A percentile compares a stretch with the other conserved stretches of the same genome.
These are phyloP conservation scores for Nannospalax galili DNA, from an alignment of 2,113 vertebrate species.

Conservation along the genomic window DNA sequence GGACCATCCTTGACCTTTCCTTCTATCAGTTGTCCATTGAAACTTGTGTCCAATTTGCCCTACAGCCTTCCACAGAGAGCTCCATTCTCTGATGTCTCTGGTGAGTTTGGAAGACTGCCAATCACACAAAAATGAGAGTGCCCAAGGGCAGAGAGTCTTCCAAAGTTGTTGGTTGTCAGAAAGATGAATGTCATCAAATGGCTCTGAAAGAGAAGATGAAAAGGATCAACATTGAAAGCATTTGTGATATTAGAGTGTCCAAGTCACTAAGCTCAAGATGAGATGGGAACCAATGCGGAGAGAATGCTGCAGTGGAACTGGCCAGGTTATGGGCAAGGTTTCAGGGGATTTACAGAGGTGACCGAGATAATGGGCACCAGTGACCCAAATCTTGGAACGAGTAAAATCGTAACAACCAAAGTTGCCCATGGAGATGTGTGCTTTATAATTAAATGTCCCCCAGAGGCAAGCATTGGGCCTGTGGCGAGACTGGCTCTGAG, in stretches of 20 bases:
- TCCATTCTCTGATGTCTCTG: neutral
- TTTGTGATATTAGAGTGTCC: slow-evolving; percentile 1
- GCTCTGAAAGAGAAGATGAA: slow-evolving; percentile 58
- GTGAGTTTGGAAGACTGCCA: slow-evolving; percentile 44
- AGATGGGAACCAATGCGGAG: neutral
- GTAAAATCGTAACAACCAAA: neutral
- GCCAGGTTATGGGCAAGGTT: neutral
- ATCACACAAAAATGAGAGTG: slow-evolving; percentile 38
- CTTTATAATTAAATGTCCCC: neutral
- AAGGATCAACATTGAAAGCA: slow-evolving; percentile 2
- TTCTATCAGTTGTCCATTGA: slow-evolving; percentile 15
- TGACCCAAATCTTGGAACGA: neutral
- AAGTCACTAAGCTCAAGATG: neutral
- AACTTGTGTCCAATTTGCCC: neutral
- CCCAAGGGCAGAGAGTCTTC: slow-evolving; percentile 50
- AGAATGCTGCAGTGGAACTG: neutral
- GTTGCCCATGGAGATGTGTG: neutral
- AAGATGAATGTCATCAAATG: slow-evolving; percentile 43
- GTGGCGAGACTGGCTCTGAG: neutral
- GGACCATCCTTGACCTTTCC: slow-evolving; percentile 37
- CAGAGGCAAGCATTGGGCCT: neutral
- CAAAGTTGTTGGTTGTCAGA: slow-evolving; percentile 54
- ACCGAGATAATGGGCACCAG: neutral
- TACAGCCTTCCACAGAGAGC: neutral
- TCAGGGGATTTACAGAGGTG: slow-evolving; percentile 27